phyloP scores from a whole-genome alignment of 2,888 invertebrate genomes.

The Isotomurus palustris region DNA sequence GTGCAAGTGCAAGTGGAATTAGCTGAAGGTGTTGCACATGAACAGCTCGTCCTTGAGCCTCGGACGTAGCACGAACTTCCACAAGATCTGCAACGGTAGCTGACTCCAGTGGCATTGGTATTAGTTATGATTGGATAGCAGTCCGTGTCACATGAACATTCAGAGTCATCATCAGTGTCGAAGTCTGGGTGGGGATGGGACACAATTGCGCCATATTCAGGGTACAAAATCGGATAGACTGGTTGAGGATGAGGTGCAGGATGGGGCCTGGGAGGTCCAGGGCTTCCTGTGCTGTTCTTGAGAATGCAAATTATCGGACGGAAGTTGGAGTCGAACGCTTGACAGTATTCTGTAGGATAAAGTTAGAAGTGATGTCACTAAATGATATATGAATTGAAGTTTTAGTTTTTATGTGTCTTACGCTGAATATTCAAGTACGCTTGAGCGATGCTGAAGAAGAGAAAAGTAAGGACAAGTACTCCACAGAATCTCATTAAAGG shows the following conservation, averaged over 20 bases:
- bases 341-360: slow-evolving; percentile 34
- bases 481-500: too few species aligned
- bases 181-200: not conserved
- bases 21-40: slow-evolving; percentile 27
- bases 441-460: not conserved
- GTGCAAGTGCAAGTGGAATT: slow-evolving; percentile 33
- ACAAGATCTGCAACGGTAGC: slow-evolving; percentile 22
- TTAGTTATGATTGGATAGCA: slow-evolving; percentile 26
- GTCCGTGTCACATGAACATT: slow-evolving; percentile 33
- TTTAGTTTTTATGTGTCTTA: not conserved
- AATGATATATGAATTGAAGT: not conserved
- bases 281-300: slow-evolving; percentile 15
- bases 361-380: not conserved
- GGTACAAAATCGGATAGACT: slow-evolving; percentile 17
- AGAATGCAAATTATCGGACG: slow-evolving; percentile 35
- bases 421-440: slow-evolving; percentile 5
- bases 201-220: not conserved
- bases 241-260: slow-evolving; percentile 12
- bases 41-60: slow-evolving; percentile 16
- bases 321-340: slow-evolving; percentile 26
- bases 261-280: slow-evolving; percentile 5
- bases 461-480: too few species aligned
- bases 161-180: slow-evolving; percentile 21
- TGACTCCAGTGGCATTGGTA: slow-evolving; percentile 8
- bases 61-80: slow-evolving; percentile 23